A percentile compares a stretch with the other conserved stretches of the same genome.
phyloP scores from a whole-genome alignment of 2,113 vertebrate genomes.

The Camelus bactrianus region DNA sequence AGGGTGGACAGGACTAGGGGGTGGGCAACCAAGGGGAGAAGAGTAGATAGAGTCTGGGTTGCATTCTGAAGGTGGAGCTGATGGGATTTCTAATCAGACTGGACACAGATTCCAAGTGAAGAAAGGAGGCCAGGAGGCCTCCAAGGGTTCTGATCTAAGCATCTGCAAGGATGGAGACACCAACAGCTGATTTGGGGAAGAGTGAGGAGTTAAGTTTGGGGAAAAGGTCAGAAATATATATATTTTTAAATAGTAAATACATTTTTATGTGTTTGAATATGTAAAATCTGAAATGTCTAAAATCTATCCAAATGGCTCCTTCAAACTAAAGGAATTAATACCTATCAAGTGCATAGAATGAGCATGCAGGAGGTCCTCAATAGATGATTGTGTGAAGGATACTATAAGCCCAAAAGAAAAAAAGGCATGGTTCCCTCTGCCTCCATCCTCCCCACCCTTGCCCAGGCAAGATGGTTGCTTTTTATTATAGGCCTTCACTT shows the following conservation, averaged over 20 bases:
- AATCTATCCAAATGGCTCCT: neutral
- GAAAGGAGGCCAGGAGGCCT: neutral
- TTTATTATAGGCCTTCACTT: neutral
- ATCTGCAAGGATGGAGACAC: neutral
- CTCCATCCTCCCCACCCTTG: accelerated
- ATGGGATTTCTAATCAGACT: neutral
- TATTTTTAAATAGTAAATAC: neutral
- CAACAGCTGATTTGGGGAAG: neutral
- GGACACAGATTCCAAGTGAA: neutral
- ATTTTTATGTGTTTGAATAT: neutral
- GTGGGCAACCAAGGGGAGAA: neutral
- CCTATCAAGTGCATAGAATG: neutral
- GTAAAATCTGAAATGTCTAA: neutral
- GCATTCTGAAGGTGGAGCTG: neutral
- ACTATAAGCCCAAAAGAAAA: neutral
- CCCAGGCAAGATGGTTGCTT: neutral
- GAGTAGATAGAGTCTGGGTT: neutral
- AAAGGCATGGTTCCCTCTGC: neutral
- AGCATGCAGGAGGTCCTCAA: neutral
- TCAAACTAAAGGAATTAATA: neutral
- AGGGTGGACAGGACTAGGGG: neutral
- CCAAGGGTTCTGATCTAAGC: neutral
- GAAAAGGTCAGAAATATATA: neutral
- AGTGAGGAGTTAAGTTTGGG: neutral
- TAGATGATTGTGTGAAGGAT: neutral